phyloP scores from a whole-genome alignment of 2,888 invertebrate genomes.

The Phalangium opilio region DNA sequence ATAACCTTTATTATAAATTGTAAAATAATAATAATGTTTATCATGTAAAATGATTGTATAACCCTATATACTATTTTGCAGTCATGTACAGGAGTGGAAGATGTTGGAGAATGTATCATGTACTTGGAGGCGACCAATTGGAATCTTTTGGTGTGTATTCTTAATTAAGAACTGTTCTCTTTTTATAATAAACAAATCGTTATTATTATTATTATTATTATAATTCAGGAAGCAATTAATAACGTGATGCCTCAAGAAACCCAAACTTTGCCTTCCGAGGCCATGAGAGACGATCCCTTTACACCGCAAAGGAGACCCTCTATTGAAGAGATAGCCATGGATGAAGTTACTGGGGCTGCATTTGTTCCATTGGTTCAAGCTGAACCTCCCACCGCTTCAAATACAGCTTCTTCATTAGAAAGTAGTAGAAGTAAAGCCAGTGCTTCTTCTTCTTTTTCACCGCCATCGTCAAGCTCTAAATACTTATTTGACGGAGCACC shows the following conservation, averaged over 20 bases:
- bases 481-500: too few species aligned
- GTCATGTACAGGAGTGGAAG: constrained; percentile 81
- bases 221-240: constrained; percentile 46
- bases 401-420: background rate
- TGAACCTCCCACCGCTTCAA: background rate
- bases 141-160: constrained; percentile 81
- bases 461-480: background rate
- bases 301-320: background rate
- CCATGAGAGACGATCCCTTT: constrained; percentile 22
- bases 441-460: background rate
- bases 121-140: constrained; percentile 70
- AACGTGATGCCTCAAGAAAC: constrained; percentile 61
- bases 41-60: too few species aligned
- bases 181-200: too few species aligned
- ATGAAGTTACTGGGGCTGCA: too few species aligned
- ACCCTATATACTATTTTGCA: too few species aligned
- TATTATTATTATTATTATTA: too few species aligned
- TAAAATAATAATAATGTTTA: too few species aligned
- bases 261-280: constrained; percentile 41
- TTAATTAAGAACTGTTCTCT: too few species aligned
- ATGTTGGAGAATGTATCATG: constrained; percentile 69
- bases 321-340: too few species aligned
- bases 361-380: background rate
- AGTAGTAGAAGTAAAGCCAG: background rate
- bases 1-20: too few species aligned